These are phyloP conservation scores for Cephalopachus bancanus DNA, from an alignment of 2,797 vertebrate genomes.

Conservation along the genomic window DNA sequence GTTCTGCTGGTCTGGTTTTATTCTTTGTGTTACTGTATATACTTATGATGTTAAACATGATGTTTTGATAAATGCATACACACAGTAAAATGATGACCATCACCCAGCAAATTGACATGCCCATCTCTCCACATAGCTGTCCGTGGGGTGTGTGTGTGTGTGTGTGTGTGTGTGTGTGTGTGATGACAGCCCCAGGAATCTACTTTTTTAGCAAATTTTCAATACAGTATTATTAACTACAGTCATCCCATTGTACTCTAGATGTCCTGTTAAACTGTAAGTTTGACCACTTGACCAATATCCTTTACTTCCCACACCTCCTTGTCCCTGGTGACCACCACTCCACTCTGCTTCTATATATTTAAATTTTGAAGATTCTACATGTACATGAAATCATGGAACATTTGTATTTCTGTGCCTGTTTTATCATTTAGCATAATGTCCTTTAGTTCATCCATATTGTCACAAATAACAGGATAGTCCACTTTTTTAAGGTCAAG, in stretches of 20 bases:
- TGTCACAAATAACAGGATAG: background rate
- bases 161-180: no score
- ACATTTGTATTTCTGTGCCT: background rate
- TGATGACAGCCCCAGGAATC: background rate
- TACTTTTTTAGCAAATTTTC: background rate
- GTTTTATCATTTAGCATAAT: background rate
- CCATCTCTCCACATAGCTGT: background rate
- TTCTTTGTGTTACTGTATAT: background rate
- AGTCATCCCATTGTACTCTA: background rate
- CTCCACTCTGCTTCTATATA: background rate
- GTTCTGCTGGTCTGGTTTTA: background rate
- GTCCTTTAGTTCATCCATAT: background rate
- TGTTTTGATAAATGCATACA: background rate
- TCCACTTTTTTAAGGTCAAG: background rate
- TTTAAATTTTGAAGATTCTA: background rate
- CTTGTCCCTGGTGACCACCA: background rate
- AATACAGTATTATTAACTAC: background rate
- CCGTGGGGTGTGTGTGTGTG: no score
- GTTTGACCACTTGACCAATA: background rate
- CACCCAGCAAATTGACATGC: background rate
- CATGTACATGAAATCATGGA: background rate
- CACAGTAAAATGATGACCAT: background rate
- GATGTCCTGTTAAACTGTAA: background rate
- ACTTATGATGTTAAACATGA: background rate
- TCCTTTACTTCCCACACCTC: background rate